Conservation (phyloP, 1,140 invertebrate genomes). For the Octopus sinensis region DNA sequence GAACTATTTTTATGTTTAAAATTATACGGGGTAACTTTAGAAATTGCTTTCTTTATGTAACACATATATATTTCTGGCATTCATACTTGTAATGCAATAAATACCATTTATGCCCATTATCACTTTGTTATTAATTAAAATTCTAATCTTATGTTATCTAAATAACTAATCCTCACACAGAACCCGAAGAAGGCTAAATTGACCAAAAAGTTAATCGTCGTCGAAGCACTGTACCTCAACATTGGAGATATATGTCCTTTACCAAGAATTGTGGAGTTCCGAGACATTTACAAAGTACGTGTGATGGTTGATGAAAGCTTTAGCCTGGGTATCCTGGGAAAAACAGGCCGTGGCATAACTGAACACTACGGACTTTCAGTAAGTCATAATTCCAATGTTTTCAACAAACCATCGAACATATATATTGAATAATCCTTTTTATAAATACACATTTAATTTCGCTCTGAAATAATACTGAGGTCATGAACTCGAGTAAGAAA, state of each 20-base stretch:
- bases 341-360: constrained; percentile 78
- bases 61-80: too few relatives aligned
- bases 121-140: too few relatives aligned
- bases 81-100: too few relatives aligned
- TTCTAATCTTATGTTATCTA: constrained; percentile 12
- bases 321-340: constrained; percentile 86
- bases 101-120: too few relatives aligned
- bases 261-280: constrained; percentile 75
- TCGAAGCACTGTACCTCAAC: constrained; percentile 91
- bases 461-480: too few relatives aligned
- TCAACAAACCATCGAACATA: too few relatives aligned
- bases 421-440: too few relatives aligned
- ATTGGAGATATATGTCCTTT: constrained; percentile 86
- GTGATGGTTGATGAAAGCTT: constrained; percentile 92
- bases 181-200: constrained; percentile 73
- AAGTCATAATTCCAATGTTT: constrained; percentile 43
- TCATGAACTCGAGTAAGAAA: too few relatives aligned
- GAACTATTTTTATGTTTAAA: too few relatives aligned
- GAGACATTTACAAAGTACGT: constrained; percentile 83
- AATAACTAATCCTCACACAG: constrained; percentile 26
- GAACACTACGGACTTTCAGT: constrained; percentile 79
- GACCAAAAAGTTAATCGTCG: constrained; percentile 79
- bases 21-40: too few relatives aligned
- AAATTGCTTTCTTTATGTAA: too few relatives aligned
- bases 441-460: too few relatives aligned